Percentiles rank a stretch among this genome's conserved stretches.
These are phyloP conservation scores for Allygus modestus DNA, from an alignment of 2,888 invertebrate genomes.

Conservation along the genomic window DNA sequence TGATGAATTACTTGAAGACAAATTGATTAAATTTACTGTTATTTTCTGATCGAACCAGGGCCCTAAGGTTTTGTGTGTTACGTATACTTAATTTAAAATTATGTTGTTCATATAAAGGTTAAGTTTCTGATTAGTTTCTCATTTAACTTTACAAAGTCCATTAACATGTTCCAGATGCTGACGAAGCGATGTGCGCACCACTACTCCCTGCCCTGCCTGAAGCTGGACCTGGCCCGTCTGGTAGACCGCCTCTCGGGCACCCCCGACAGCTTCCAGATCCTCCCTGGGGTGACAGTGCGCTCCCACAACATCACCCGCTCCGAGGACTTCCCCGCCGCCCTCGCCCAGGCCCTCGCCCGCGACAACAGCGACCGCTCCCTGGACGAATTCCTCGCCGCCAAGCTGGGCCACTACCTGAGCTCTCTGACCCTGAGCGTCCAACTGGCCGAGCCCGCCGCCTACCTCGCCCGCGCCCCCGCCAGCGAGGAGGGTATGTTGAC, in stretches of 20 bases:
- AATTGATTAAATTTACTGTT: too few relatives aligned
- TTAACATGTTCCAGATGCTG: conserved; percentile 70
- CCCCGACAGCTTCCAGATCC: conserved; percentile 80
- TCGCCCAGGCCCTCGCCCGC: conserved; percentile 74
- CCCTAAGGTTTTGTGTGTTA: too few relatives aligned
- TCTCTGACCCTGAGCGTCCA: conserved; percentile 86
- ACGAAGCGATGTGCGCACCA: conserved; percentile 78
- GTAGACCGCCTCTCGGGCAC: conserved; percentile 85
- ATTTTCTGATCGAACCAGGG: too few relatives aligned
- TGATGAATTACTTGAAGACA: too few relatives aligned
- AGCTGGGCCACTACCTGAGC: conserved; percentile 84
- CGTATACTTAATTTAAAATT: too few relatives aligned
- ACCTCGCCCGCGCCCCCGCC: not conserved
- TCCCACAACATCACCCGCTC: not conserved
- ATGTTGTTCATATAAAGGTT: too few relatives aligned
- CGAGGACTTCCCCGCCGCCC: conserved; percentile 71
- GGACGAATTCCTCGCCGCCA: conserved; percentile 85
- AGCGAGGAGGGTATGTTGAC: conserved; percentile 55
- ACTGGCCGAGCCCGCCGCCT: conserved; percentile 80
- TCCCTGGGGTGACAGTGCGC: conserved; percentile 87
- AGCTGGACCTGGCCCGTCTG: conserved; percentile 86
- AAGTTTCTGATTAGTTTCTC: too few relatives aligned
- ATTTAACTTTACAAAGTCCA: too few relatives aligned
- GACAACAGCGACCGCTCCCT: conserved; percentile 75
- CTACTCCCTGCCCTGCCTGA: conserved; percentile 86